These are phyloP conservation scores for Drosophila kurseongensis DNA, from an alignment of 1,140 invertebrate species.

Conservation along the genomic window DNA sequence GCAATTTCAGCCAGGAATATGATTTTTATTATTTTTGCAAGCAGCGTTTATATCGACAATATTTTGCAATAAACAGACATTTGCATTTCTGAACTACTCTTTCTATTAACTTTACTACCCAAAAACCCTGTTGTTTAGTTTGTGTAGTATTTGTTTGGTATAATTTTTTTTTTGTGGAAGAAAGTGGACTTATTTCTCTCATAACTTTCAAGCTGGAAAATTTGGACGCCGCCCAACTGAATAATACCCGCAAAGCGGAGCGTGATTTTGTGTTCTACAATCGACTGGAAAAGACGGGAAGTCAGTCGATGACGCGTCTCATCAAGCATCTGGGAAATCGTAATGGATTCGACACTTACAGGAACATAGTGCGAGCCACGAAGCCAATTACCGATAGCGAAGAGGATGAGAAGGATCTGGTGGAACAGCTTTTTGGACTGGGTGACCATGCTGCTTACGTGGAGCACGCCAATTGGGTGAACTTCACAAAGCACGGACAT, in stretches of 20 bases:
- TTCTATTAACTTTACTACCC: slow-evolving; percentile 28
- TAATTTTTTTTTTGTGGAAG: slow-evolving; percentile 1
- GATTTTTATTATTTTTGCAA: slow-evolving; percentile 75
- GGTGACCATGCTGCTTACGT: slow-evolving; percentile 66
- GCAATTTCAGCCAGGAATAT: slow-evolving; percentile 69
- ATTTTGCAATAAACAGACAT: slow-evolving; percentile 62
- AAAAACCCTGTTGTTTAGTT: slow-evolving; percentile 2
- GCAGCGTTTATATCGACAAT: slow-evolving; percentile 70
- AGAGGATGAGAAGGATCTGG: slow-evolving; percentile 88
- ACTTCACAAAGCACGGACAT: slow-evolving; percentile 88
- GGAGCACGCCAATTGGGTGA: slow-evolving; percentile 85
- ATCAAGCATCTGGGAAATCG: slow-evolving; percentile 86
- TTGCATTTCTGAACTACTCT: slow-evolving; percentile 15
- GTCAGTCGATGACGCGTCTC: slow-evolving; percentile 94
- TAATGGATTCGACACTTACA: slow-evolving; percentile 47
- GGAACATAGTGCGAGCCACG: slow-evolving; percentile 27
- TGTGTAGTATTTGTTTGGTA: background rate
- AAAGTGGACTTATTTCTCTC: slow-evolving; percentile 7
- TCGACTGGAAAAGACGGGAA: slow-evolving; percentile 94
- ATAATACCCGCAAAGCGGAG: slow-evolving; percentile 91
- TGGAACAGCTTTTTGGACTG: slow-evolving; percentile 69
- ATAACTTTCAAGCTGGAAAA: slow-evolving; percentile 54
- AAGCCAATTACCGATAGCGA: slow-evolving; percentile 46
- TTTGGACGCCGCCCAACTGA: slow-evolving; percentile 85
- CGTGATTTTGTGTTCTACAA: slow-evolving; percentile 90